Conservation (phyloP, 2,888 invertebrate species). For the Linyphia triangularis region DNA sequence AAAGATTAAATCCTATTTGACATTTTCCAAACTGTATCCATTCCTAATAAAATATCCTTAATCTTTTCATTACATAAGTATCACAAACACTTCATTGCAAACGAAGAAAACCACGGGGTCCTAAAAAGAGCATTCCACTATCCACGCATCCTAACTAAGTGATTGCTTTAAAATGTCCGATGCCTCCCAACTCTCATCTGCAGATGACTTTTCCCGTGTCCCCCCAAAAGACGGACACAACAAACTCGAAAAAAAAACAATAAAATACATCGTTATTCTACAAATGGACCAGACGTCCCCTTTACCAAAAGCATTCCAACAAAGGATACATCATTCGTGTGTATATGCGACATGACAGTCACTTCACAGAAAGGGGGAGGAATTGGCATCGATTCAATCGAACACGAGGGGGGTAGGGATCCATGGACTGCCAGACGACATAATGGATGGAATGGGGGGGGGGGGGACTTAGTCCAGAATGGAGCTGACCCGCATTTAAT, state of each 20-base stretch:
- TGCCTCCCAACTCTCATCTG: not conserved
- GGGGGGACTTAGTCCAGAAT: conserved; percentile 36
- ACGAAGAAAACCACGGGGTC: not conserved
- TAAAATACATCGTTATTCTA: conserved; percentile 6
- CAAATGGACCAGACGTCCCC: conserved; percentile 36
- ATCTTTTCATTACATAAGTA: no score
- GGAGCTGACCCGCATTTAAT: conserved; percentile 66
- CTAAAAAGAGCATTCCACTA: not conserved
- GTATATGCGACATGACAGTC: conserved; percentile 51
- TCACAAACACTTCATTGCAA: no score
- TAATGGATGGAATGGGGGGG: conserved; percentile 50
- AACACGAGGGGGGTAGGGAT: not conserved
- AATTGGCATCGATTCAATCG: conserved; percentile 46
- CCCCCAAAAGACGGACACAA: not conserved
- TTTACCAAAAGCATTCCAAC: conserved; percentile 14
- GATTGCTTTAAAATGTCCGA: not conserved
- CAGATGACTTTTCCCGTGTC: not conserved
- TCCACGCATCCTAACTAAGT: not conserved
- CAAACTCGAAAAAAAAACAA: conserved; percentile 6
- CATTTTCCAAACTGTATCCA: no score
- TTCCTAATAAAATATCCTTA: no score
- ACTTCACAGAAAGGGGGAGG: not conserved
- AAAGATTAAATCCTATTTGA: no score
- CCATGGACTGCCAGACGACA: not conserved
- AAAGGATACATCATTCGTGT: conserved; percentile 45